Evolutionary conservation across 2,113 vertebrate species (phyloP).

Genomic region (Baryphthengus martii): DNA sequence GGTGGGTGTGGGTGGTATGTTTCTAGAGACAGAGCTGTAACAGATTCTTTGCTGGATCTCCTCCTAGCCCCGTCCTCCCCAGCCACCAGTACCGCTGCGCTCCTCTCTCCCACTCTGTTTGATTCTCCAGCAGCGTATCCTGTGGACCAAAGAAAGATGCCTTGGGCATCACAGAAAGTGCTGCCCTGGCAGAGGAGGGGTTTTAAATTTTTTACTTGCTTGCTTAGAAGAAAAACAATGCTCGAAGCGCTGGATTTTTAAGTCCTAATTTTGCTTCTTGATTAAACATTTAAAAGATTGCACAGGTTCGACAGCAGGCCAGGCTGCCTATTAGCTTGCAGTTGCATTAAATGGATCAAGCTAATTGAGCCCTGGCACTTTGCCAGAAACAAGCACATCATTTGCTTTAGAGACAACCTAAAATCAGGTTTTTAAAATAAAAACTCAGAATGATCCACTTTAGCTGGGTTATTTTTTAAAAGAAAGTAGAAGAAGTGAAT

Average conservation of each 20-base stretch:
- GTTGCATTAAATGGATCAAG: constrained; percentile 58
- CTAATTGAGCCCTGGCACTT: constrained; percentile 60
- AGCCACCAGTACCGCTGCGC: not conserved
- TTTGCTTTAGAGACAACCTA: constrained; percentile 15
- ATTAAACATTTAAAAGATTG: constrained; percentile 62
- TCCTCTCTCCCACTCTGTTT: not conserved
- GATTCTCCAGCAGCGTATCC: not conserved
- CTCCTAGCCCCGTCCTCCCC: not conserved
- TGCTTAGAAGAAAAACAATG: not conserved
- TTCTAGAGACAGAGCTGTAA: not conserved
- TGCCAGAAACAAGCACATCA: constrained; percentile 29
- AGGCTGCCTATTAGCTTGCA: constrained; percentile 56
- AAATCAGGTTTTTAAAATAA: not conserved
- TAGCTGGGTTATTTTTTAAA: not conserved
- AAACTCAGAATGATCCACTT: constrained; percentile 16
- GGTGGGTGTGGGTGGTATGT: too few species aligned
- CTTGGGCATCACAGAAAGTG: not conserved
- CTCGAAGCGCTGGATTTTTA: constrained; percentile 24
- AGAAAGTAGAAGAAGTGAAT: not conserved
- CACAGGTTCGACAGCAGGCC: constrained; percentile 25
- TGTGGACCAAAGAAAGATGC: not conserved
- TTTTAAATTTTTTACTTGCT: not conserved
- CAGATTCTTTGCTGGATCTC: not conserved
- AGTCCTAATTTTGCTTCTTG: constrained; percentile 59
- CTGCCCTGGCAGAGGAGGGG: not conserved